Conservation (phyloP, 1,140 invertebrate species). For the Druon quercuslanigerum region DNA sequence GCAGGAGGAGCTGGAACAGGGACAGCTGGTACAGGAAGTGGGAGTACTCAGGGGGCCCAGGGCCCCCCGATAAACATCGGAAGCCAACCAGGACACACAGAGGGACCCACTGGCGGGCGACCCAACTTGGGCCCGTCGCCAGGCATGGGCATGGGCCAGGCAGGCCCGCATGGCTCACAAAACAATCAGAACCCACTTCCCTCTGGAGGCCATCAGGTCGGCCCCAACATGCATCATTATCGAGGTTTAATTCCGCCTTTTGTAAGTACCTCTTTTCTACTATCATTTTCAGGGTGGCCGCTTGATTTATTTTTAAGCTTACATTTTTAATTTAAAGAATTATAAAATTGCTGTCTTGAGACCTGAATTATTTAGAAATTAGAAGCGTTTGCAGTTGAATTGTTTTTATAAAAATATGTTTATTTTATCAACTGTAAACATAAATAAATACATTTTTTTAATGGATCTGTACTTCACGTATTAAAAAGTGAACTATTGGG, state of each 20-base stretch:
- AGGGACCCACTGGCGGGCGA: slow-evolving; percentile 71
- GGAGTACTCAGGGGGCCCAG: slow-evolving; percentile 77
- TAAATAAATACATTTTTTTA: too few relatives aligned
- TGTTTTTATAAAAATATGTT: too few relatives aligned
- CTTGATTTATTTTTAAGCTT: too few relatives aligned
- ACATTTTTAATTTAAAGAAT: too few relatives aligned
- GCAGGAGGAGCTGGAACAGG: slow-evolving; percentile 72
- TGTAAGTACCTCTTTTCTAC: slow-evolving; percentile 72
- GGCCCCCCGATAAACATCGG: slow-evolving; percentile 73
- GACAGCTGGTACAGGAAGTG: slow-evolving; percentile 74
- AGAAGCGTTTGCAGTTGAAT: too few relatives aligned
- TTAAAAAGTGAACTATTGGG: too few relatives aligned
- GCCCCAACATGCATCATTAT: slow-evolving; percentile 77
- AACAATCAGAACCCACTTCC: slow-evolving; percentile 62
- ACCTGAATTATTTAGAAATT: too few relatives aligned
- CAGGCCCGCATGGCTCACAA: slow-evolving; percentile 80
- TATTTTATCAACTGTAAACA: too few relatives aligned
- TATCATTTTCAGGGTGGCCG: neutral
- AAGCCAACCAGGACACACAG: slow-evolving; percentile 60
- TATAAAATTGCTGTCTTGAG: too few relatives aligned
- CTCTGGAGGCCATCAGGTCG: slow-evolving; percentile 73
- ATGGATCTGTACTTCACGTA: too few relatives aligned
- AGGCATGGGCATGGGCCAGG: slow-evolving; percentile 78
- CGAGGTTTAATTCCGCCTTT: slow-evolving; percentile 86
- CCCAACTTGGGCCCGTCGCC: slow-evolving; percentile 75